phyloP scores from a whole-genome alignment of 1,140 invertebrate genomes.

The Pissodes strobi region DNA sequence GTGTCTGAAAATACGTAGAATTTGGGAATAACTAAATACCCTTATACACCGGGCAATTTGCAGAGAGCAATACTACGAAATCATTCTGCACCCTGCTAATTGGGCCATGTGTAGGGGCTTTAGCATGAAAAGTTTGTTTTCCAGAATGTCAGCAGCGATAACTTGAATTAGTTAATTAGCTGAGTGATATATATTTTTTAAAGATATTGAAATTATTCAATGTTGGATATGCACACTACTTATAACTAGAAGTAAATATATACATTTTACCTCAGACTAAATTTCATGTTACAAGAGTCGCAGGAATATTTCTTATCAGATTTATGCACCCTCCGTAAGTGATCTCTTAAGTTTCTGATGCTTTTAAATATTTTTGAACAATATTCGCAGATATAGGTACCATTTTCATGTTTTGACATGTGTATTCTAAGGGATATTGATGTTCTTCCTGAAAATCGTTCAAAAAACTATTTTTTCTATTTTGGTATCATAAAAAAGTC shows the following conservation, averaged over 20 bases:
- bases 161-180: too few species aligned
- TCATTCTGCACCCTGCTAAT: too few species aligned
- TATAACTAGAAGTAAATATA: too few species aligned
- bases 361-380: conserved; percentile 49
- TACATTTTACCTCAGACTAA: conserved; percentile 36
- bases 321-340: conserved; percentile 39
- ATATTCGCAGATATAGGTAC: conserved; percentile 41
- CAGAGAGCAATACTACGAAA: neutral
- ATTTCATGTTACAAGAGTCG: conserved; percentile 43
- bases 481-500: too few species aligned
- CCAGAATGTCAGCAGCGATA: too few species aligned
- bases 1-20: too few species aligned
- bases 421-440: conserved; percentile 43
- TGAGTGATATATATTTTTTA: too few species aligned
- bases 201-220: too few species aligned
- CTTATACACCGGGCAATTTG: neutral
- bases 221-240: too few species aligned
- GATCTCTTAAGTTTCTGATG: conserved; percentile 43
- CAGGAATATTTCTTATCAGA: conserved; percentile 43
- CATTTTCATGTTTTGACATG: conserved; percentile 43
- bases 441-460: conserved; percentile 43
- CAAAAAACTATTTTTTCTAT: too few species aligned
- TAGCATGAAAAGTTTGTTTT: too few species aligned
- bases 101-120: too few species aligned
- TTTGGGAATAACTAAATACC: neutral